These are phyloP conservation scores for Alcedo quadribrachys DNA, from an alignment of 2,797 vertebrate species.

Conservation along the genomic window DNA sequence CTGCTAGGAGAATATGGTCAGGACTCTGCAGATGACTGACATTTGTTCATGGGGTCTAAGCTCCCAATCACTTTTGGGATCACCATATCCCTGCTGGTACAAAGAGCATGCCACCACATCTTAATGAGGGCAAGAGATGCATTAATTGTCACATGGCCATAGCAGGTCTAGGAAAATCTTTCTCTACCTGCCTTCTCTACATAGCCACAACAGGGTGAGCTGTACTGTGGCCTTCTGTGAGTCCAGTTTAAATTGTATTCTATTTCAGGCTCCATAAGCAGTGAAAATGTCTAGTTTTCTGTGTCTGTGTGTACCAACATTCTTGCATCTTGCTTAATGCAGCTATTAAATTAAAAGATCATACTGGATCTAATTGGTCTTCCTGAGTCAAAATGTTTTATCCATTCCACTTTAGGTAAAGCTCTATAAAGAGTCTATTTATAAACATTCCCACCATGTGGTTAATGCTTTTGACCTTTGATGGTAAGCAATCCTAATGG, in stretches of 20 bases:
- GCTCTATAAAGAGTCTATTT: conserved; percentile 52
- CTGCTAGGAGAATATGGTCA: not conserved
- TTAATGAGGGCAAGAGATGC: not conserved
- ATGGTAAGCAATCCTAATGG: conserved; percentile 29
- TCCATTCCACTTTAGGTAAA: conserved; percentile 53
- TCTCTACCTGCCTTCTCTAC: not conserved
- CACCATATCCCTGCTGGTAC: not conserved
- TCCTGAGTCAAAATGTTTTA: conserved; percentile 57
- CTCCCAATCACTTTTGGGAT: not conserved
- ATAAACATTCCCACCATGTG: conserved; percentile 52
- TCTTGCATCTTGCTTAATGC: conserved; percentile 49
- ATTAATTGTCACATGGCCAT: not conserved
- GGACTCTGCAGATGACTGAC: not conserved
- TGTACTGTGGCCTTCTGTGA: not conserved
- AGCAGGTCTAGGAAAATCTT: not conserved
- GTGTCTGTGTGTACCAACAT: not conserved
- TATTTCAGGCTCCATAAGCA: conserved; percentile 1
- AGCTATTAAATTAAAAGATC: conserved; percentile 62
- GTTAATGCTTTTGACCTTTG: conserved; percentile 75
- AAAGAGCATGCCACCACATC: not conserved
- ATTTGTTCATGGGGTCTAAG: not conserved
- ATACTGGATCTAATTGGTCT: conserved; percentile 49
- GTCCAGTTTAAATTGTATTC: not conserved
- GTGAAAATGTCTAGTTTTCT: conserved; percentile 1
- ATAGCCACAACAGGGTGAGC: not conserved